Percentiles rank a stretch among this genome's conserved stretches.
phyloP scores from a whole-genome alignment of 2,888 invertebrate species.

The Eurois occulta region DNA sequence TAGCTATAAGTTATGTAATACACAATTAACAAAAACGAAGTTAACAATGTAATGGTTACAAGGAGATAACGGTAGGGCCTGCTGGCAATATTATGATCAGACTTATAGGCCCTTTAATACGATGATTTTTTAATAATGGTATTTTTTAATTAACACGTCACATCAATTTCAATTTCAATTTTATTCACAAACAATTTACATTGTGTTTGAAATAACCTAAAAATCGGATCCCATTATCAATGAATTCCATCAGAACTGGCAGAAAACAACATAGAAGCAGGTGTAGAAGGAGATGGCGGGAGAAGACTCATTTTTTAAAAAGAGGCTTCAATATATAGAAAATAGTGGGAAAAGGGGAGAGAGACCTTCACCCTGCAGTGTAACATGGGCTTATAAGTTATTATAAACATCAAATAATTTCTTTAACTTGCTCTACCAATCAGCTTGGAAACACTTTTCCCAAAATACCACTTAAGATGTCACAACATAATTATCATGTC shows the following conservation, averaged over 20 bases:
- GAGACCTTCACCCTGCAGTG: neutral
- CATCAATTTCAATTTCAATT: too few species aligned
- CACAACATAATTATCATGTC: neutral
- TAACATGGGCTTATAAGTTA: neutral
- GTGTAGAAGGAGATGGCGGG: neutral
- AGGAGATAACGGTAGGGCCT: slow-evolving; percentile 18
- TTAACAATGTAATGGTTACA: slow-evolving; percentile 39
- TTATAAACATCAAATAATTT: neutral
- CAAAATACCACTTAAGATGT: neutral
- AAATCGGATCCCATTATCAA: neutral
- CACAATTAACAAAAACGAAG: slow-evolving; percentile 36
- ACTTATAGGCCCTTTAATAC: neutral
- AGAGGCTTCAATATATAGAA: neutral
- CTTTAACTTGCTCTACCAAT: neutral
- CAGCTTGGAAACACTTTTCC: neutral
- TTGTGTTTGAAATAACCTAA: too few species aligned
- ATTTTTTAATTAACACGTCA: neutral
- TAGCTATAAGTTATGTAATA: slow-evolving; percentile 4
- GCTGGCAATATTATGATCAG: neutral
- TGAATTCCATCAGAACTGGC: neutral
- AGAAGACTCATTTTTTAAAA: neutral
- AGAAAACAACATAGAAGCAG: neutral
- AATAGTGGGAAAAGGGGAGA: neutral
- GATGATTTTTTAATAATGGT: neutral
- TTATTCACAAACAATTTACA: too few species aligned